A percentile compares a stretch with the other conserved stretches of the same genome.
Conservation (phyloP, 1,140 invertebrate species). For the Meloidogyne hapla region DNA sequence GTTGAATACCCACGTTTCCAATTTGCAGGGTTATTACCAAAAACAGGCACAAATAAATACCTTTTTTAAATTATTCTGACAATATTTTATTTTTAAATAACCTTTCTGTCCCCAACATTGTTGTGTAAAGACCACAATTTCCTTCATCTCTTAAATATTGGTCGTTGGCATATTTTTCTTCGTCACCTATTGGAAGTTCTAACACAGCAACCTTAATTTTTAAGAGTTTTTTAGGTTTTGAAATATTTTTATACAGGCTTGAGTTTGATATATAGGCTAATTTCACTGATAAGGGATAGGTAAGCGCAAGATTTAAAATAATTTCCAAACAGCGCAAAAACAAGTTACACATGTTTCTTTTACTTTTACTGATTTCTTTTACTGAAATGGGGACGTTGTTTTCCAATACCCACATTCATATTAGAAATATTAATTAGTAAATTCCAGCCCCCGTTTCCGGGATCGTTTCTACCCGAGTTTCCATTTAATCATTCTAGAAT, state of each 20-base stretch:
- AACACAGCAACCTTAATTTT: not conserved
- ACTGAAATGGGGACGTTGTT: no score
- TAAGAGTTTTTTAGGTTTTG: not conserved
- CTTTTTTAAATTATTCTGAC: constrained; percentile 19
- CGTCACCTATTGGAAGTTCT: constrained; percentile 4
- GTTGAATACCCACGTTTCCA: constrained; percentile 52
- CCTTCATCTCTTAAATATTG: constrained; percentile 37
- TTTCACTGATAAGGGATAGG: no score
- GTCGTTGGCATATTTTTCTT: constrained; percentile 32
- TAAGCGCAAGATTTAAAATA: no score
- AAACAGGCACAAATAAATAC: constrained; percentile 52
- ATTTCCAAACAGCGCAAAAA: no score
- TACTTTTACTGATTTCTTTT: no score
- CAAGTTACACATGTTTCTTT: no score
- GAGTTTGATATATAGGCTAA: no score
- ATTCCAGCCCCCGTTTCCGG: no score
- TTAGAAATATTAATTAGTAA: no score
- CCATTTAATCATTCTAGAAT: no score
- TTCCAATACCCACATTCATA: no score
- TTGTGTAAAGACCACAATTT: constrained; percentile 54
- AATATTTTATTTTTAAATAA: constrained; percentile 19
- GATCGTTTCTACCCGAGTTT: no score
- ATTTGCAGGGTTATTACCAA: constrained; percentile 49
- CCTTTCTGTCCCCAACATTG: constrained; percentile 52
- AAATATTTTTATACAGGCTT: not conserved